A percentile compares a stretch with the other conserved stretches of the same genome.
These are phyloP conservation scores for Oryctes rhinoceros DNA, from an alignment of 1,140 invertebrate species.

Conservation along the genomic window DNA sequence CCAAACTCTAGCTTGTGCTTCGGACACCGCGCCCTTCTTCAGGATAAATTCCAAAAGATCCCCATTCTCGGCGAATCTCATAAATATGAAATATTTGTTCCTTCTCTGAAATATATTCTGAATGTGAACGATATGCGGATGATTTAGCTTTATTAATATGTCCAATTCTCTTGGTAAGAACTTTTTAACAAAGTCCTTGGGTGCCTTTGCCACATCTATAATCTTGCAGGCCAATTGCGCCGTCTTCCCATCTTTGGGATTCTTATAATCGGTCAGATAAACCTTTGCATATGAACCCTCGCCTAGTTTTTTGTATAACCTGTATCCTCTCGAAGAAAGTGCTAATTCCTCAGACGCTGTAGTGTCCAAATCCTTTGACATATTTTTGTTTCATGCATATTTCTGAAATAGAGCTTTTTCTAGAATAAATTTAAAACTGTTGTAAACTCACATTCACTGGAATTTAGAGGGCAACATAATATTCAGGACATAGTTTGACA, in stretches of 20 bases:
- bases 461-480: slow-evolving; percentile 15
- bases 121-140: slow-evolving; percentile 76
- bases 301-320: slow-evolving; percentile 69
- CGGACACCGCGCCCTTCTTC: slow-evolving; percentile 69
- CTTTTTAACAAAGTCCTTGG: slow-evolving; percentile 76
- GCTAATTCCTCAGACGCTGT: slow-evolving; percentile 67
- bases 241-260: slow-evolving; percentile 54
- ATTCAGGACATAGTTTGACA: slow-evolving; percentile 26
- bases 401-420: slow-evolving; percentile 22
- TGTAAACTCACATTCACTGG: slow-evolving; percentile 26
- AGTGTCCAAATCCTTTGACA: slow-evolving; percentile 43
- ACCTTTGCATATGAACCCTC: slow-evolving; percentile 76
- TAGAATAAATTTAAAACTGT: neutral
- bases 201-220: slow-evolving; percentile 73
- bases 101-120: slow-evolving; percentile 73
- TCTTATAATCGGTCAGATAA: slow-evolving; percentile 67
- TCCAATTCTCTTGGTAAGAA: slow-evolving; percentile 80
- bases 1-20: slow-evolving; percentile 73
- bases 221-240: slow-evolving; percentile 74
- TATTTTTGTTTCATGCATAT: slow-evolving; percentile 38
- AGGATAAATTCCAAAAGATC: slow-evolving; percentile 73
- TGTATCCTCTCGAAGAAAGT: slow-evolving; percentile 67
- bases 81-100: slow-evolving; percentile 74
- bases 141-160: slow-evolving; percentile 73
- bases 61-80: slow-evolving; percentile 73